Evolutionary conservation across 2,113 vertebrate genomes (phyloP).

Genomic region (Python bivittatus): DNA sequence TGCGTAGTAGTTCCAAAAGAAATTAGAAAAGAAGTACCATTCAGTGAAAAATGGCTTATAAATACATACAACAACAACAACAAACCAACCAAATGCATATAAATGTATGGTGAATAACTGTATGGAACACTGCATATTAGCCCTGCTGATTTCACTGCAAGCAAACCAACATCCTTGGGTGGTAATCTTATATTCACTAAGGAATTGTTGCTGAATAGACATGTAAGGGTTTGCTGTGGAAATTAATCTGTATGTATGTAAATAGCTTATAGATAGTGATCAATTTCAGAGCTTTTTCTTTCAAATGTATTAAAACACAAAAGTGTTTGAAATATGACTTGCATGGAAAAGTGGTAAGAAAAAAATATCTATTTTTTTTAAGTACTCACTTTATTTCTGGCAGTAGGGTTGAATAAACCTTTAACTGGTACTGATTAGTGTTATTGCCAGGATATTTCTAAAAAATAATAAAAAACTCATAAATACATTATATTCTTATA

Average conservation of each 20-base stretch:
- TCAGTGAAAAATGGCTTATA: not conserved
- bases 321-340: not conserved
- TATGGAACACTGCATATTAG: not conserved
- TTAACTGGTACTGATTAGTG: slow-evolving; percentile 24
- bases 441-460: slow-evolving; percentile 49
- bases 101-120: not conserved
- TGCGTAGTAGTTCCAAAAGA: not conserved
- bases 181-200: not conserved
- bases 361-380: not conserved
- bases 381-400: slow-evolving; percentile 46
- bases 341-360: not conserved
- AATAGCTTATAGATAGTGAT: no score
- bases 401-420: slow-evolving; percentile 19
- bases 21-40: not conserved
- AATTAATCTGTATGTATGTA: not conserved
- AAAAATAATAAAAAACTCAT: slow-evolving; percentile 13
- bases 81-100: not conserved
- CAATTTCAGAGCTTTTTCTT: no score
- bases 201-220: not conserved
- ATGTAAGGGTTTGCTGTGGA: not conserved
- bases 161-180: not conserved
- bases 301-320: not conserved
- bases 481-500: slow-evolving; percentile 10
- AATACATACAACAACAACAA: not conserved
- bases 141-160: not conserved